Evolutionary conservation across 2,113 vertebrate species (phyloP).

Genomic region (Cinclus mexicanus): DNA sequence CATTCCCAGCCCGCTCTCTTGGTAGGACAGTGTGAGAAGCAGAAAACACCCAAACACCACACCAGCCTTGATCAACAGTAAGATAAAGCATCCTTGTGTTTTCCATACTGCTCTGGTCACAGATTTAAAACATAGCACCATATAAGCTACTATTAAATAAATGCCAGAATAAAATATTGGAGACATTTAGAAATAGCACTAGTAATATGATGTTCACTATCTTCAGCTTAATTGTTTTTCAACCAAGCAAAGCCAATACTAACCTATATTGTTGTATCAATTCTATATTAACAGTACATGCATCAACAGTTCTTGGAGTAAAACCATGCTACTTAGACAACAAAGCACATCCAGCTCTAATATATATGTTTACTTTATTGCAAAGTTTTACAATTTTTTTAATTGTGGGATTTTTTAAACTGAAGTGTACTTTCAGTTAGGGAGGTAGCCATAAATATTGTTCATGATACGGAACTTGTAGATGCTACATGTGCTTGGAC

Average conservation of each 20-base stretch:
- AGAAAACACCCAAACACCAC: not conserved
- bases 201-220: not conserved
- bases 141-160: not conserved
- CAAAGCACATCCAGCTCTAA: not conserved
- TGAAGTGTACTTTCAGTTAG: not conserved
- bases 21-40: not conserved
- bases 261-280: not conserved
- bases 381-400: not conserved
- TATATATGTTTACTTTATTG: not conserved
- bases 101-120: not conserved
- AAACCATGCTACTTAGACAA: not conserved
- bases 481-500: not conserved
- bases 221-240: not conserved
- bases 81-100: not conserved
- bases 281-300: not conserved
- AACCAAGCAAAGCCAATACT: not conserved
- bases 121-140: not conserved
- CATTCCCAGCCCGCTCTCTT: not conserved
- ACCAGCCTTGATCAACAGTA: not conserved
- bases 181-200: not conserved
- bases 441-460: not conserved
- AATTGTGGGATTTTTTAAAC: not conserved
- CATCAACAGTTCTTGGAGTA: not conserved
- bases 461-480: fast-evolving
- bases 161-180: not conserved